Base-by-base conservation (phyloP, 2,888 invertebrate genomes). In the Napeogenes inachia region DNA sequence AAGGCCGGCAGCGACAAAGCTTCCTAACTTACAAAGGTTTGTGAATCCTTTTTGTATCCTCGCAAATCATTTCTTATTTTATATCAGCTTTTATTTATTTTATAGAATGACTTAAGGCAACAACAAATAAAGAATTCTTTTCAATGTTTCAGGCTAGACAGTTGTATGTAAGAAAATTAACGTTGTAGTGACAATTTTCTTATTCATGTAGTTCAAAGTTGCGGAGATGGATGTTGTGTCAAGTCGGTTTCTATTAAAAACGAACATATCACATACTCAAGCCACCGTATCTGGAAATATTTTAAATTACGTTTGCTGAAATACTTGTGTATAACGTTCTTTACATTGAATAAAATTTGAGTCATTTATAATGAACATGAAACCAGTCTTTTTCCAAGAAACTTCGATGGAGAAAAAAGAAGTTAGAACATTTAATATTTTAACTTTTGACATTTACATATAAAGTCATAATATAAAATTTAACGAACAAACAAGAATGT, bases 141-240 rank as follows among this genome's bases (percentile, higher is more conserved):
- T 35, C 1, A 35, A 35, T 35, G 21, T 21, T 35, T 35, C 54
- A 56, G 61, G 57, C 60, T 59, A 56, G 21, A 21, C 0, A 45
- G 13, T 45, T 55, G 32, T 54, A 62, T 42, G 60, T 54, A 46
- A 54, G 60, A 57, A 63, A 67, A 62, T 61, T 60, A 67, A 67
- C 62, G 62, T 60, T 54, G 54, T 13, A 32, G 54, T 54, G 59
- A 59, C 56, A 61, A 62, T 55, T 67, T 64, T 64, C 64, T 64
- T 62, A 62, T 64, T 60, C 57, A 45, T 59, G 21, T 21, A 21
- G 21, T 21, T 21, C 21, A 21, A 21, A 21, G 21, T 21, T 21
- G 21, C 21, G 21, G 21, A 21, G 21, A 21, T 21, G 21, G 1
- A 21, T 21, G 21, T 21, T 21, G 21, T 21, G 21, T 60, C 57